Percentiles rank a stretch among this genome's conserved stretches.
These are phyloP conservation scores for Lanius collurio DNA, from an alignment of 2,113 vertebrate genomes.

Conservation along the genomic window DNA sequence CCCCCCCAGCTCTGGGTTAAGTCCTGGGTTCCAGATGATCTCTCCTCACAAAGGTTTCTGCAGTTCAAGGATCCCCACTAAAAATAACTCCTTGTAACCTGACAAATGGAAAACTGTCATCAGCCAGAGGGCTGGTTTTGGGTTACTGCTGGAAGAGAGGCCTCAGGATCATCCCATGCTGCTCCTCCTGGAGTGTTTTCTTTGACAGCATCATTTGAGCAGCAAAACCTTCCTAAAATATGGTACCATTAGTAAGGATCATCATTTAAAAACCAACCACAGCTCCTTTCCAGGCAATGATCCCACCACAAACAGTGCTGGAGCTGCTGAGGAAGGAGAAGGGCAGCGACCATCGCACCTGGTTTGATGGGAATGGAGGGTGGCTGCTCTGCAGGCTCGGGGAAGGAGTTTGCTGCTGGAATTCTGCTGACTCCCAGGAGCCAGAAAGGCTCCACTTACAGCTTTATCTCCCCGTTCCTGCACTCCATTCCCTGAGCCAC, in stretches of 20 bases:
- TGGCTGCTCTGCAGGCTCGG: not conserved
- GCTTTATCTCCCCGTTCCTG: not conserved
- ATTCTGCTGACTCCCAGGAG: not conserved
- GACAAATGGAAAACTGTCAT: not conserved
- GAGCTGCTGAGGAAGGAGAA: not conserved
- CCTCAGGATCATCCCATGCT: not conserved
- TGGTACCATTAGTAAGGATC: fast-evolving
- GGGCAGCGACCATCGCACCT: not conserved
- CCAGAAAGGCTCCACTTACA: not conserved
- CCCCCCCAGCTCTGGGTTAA: not conserved
- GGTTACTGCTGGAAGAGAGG: not conserved
- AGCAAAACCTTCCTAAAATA: not conserved
- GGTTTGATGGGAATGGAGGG: not conserved
- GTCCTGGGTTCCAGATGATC: not conserved
- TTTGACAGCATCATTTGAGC: not conserved
- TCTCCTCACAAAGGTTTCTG: not conserved
- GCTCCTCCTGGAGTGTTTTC: not conserved
- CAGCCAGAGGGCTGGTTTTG: not conserved
- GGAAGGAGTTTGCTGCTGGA: slow-evolving; percentile 16
- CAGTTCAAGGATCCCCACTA: slow-evolving; percentile 34
- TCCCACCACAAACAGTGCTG: not conserved
- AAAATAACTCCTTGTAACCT: slow-evolving; percentile 29
- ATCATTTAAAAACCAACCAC: not conserved
- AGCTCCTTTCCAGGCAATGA: not conserved
- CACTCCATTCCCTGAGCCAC: not conserved